Evolutionary conservation across 2,113 vertebrate species (phyloP), one percentile per base, ranked within the genome.

Genomic region (Megaleporinus macrocephalus): DNA sequence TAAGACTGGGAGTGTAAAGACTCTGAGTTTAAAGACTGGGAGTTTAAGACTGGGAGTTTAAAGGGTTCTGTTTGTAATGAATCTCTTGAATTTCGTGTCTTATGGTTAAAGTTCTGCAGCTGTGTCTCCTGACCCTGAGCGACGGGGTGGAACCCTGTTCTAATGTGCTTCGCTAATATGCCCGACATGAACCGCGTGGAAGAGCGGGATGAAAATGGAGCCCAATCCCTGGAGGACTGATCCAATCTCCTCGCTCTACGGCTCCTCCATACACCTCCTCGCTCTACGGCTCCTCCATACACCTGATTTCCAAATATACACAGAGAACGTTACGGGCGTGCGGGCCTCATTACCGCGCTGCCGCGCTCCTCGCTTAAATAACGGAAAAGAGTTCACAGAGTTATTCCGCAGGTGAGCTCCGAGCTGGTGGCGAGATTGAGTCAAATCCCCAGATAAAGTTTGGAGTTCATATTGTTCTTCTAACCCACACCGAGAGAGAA

Each of bases 271-370:
- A 76, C 44, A 78, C 71, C 71, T 71, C 61, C 73, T 30, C n/a
- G 36, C 66, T 33, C 36, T 33, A 62, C 24, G 22, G 69, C 26
- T 65, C 59, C 12, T 70, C 63, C n/a, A 59, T 59, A 76, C 44
- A 78, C 71, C 71, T 71, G 73, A 84, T 70, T 73, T 71, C 66
- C 78, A 79, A 66, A 79, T 33, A 77, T 68, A 59, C 74, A 51
- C 63, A 68, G 76, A 70, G 57, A 77, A 59, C 80, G 73, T 85
- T 84, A 71, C 53, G 49, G 59, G 24, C 27, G 41, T 18, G 68
- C 44, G 77, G 61, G 26, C 70, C 57, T 82, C 62, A 75, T 82
- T 85, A 82, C 69, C 69, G 0, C 16, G 13, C 33, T 63, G 61
- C 44, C 47, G 9, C n/a, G 73, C 75, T 44, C 33, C 70, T 57